A percentile compares a stretch with the other conserved stretches of the same genome.
phyloP scores from a whole-genome alignment of 2,113 vertebrate genomes.

The Mormoops blainvillei region DNA sequence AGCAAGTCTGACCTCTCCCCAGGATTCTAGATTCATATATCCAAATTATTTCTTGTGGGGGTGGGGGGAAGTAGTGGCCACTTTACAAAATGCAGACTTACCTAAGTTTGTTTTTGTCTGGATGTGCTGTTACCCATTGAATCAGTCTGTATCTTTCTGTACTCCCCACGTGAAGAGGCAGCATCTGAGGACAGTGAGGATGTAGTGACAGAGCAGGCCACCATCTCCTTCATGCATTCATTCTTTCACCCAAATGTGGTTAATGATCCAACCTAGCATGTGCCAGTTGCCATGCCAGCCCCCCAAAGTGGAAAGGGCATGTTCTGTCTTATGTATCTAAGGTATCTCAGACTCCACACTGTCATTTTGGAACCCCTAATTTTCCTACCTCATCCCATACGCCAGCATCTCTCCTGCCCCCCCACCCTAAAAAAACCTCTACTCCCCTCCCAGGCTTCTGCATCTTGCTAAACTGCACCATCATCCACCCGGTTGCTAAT shows the following conservation, averaged over 20 bases:
- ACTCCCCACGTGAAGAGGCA: background rate
- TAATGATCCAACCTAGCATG: background rate
- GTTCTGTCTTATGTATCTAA: background rate
- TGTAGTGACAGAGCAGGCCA: background rate
- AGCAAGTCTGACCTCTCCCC: background rate
- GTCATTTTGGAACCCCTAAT: background rate
- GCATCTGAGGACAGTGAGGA: background rate
- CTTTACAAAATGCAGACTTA: background rate
- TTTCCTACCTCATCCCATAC: background rate
- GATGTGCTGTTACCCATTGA: background rate
- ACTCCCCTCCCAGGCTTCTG: background rate
- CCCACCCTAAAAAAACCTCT: background rate
- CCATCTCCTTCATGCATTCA: background rate
- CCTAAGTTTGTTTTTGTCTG: background rate
- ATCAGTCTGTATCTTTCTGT: background rate
- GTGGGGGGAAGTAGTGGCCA: background rate
- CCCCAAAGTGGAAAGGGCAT: background rate
- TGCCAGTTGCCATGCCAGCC: background rate
- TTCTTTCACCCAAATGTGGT: background rate
- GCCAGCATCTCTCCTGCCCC: background rate
- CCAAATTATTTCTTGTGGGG: background rate
- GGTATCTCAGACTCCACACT: background rate
- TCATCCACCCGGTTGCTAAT: background rate
- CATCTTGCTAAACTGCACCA: background rate
- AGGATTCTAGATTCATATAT: background rate